Percentiles rank a stretch among this genome's conserved stretches.
These are phyloP conservation scores for Cairina moschata DNA, from an alignment of 2,113 vertebrate species.

Conservation along the genomic window DNA sequence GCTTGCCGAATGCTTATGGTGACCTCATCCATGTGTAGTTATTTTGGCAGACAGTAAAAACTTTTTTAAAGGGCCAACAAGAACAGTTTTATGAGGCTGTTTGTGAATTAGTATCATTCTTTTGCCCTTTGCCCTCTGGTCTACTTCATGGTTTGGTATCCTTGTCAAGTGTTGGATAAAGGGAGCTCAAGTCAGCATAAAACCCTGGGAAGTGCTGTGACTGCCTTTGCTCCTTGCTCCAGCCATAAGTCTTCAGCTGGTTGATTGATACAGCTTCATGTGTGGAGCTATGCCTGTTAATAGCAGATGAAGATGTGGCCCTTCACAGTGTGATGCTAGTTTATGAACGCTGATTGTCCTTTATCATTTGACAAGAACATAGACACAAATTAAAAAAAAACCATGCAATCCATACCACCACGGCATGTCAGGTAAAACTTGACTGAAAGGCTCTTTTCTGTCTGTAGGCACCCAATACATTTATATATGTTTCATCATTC, in stretches of 20 bases:
- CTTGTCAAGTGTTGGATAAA: neutral
- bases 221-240: neutral
- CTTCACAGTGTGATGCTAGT: neutral
- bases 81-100: conserved; percentile 25
- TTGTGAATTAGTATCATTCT: conserved; percentile 33
- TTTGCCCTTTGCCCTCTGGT: conserved; percentile 21
- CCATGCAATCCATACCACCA: too few species aligned
- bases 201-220: neutral
- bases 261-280: neutral
- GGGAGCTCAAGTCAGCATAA: conserved; percentile 9
- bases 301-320: neutral
- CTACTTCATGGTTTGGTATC: neutral
- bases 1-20: neutral
- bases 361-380: neutral
- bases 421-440: neutral
- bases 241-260: neutral
- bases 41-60: conserved; percentile 37
- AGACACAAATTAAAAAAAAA: neutral
- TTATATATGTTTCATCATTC: neutral
- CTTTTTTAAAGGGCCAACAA: conserved; percentile 25
- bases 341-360: neutral
- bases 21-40: conserved; percentile 15
- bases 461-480: neutral
- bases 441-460: neutral
- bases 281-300: neutral